Evolutionary conservation across 2,113 vertebrate species (phyloP).

Genomic region (Dasyprocta punctata): DNA sequence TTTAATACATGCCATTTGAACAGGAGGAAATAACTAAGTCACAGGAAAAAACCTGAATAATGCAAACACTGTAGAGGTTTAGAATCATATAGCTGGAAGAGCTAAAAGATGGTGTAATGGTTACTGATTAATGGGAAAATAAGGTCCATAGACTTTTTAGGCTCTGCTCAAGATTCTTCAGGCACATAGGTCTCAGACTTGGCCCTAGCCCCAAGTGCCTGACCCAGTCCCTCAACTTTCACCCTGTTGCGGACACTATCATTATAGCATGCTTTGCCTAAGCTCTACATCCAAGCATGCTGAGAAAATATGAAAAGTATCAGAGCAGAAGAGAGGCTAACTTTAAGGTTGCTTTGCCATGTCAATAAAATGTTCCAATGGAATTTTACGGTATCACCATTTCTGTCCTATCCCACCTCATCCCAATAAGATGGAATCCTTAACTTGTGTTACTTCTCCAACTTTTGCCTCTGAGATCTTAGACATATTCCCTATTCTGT

Average conservation of each 20-base stretch:
- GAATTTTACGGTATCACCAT: fast-evolving
- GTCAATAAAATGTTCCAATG: not conserved
- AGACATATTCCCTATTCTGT: not conserved
- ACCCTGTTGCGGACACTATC: not conserved
- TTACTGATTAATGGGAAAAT: not conserved
- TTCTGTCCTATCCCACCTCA: not conserved
- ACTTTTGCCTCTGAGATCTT: not conserved
- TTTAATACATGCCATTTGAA: not conserved
- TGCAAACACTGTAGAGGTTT: not conserved
- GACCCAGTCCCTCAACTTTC: not conserved
- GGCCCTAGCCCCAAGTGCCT: not conserved
- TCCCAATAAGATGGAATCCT: not conserved
- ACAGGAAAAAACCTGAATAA: conserved; percentile 25
- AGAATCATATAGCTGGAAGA: not conserved
- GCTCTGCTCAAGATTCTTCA: not conserved
- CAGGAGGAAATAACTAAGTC: not conserved
- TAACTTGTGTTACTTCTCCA: not conserved
- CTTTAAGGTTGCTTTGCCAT: not conserved
- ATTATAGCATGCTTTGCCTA: not conserved
- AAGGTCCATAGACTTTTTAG: not conserved
- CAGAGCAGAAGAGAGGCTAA: not conserved
- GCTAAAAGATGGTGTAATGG: not conserved
- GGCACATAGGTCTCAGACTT: not conserved
- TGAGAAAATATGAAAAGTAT: not conserved
- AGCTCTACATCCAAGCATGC: not conserved